A percentile compares a stretch with the other conserved stretches of the same genome.
Evolutionary conservation across 2,888 invertebrate genomes (phyloP).

Genomic region (Acleris literana): DNA sequence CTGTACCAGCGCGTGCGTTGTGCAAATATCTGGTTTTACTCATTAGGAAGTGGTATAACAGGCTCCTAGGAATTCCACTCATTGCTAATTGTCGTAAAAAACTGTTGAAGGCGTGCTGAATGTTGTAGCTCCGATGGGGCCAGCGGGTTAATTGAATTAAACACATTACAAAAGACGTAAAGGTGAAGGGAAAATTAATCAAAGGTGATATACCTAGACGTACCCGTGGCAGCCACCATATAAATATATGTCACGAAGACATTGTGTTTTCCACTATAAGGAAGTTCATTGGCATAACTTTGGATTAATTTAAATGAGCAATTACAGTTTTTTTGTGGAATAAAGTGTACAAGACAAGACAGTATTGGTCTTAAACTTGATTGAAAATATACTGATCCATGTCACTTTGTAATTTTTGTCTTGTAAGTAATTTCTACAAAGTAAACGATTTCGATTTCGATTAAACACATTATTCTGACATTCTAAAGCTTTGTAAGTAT

Average conservation of each 20-base stretch:
- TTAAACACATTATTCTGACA: background rate
- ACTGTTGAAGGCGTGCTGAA: conserved; percentile 14
- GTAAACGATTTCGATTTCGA: conserved; percentile 9
- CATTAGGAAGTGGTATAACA: conserved; percentile 34
- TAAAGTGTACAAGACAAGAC: too few species aligned
- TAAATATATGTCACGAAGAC: too few species aligned
- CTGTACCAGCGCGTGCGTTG: conserved; percentile 15
- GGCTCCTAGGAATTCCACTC: conserved; percentile 29
- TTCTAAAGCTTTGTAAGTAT: conserved; percentile 2
- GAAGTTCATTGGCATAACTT: too few species aligned
- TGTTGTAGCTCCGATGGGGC: conserved; percentile 5
- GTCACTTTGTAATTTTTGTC: too few species aligned
- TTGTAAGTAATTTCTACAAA: background rate
- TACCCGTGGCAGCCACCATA: too few species aligned
- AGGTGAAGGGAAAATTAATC: background rate
- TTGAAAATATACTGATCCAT: too few species aligned
- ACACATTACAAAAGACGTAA: background rate
- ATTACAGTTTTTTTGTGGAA: too few species aligned
- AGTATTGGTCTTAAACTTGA: too few species aligned
- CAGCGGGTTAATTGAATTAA: background rate
- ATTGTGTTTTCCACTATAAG: too few species aligned
- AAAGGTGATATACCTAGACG: too few species aligned
- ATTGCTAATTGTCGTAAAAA: conserved; percentile 28
- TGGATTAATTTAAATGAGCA: too few species aligned
- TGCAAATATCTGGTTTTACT: conserved; percentile 21